A percentile compares a stretch with the other conserved stretches of the same genome.
Conservation (phyloP, 1,140 invertebrate genomes). For the Drosophila jambulina region DNA sequence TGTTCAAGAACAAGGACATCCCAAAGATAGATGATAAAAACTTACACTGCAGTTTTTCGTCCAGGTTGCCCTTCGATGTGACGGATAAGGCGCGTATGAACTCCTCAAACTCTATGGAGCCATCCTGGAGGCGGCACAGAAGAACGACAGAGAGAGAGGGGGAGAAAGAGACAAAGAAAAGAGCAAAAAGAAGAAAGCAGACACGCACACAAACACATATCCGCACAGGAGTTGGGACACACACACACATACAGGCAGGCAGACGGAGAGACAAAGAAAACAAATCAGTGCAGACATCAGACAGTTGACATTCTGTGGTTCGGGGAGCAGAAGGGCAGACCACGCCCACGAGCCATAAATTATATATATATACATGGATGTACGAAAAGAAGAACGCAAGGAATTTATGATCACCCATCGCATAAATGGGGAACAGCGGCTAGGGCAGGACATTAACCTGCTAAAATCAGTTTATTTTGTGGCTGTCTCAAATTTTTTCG, state of each 20-base stretch:
- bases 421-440: neutral
- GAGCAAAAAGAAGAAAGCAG: conserved; percentile 4
- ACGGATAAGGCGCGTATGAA: conserved; percentile 98
- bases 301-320: conserved; percentile 62
- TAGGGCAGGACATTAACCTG: conserved; percentile 24
- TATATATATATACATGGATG: conserved; percentile 34
- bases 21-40: conserved; percentile 7
- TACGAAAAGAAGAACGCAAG: conserved; percentile 1
- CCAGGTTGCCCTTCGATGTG: conserved; percentile 97
- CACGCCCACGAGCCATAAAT: conserved; percentile 66
- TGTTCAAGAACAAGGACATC: too few relatives aligned
- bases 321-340: conserved; percentile 3
- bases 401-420: conserved; percentile 60
- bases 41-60: conserved; percentile 99
- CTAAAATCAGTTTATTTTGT: conserved; percentile 47
- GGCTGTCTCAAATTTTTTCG: conserved; percentile 24
- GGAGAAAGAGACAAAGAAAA: conserved; percentile 1
- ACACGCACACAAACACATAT: conserved; percentile 3
- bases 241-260: conserved; percentile 3
- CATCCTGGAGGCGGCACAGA: conserved; percentile 89
- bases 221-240: conserved; percentile 5
- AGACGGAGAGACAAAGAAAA: conserved; percentile 45
- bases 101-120: conserved; percentile 98
- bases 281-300: conserved; percentile 73
- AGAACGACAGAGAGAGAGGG: conserved; percentile 5